phyloP scores from a whole-genome alignment of 37 sponge, comb jelly and placozoan genomes.

The Beroe ovata region DNA sequence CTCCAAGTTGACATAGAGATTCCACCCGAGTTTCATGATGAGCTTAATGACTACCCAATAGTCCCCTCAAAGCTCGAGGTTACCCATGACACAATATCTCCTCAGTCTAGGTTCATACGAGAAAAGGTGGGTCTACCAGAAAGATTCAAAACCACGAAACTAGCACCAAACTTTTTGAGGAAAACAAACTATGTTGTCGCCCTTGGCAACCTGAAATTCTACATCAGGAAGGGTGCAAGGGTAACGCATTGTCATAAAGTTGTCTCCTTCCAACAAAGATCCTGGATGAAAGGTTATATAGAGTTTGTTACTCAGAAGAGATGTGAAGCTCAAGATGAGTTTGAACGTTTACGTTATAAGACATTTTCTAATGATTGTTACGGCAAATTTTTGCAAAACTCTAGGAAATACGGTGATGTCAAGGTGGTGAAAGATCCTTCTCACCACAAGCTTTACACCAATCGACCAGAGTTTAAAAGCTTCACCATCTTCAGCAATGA shows the following conservation, averaged over 20 bases:
- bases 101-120: not conserved
- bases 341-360: conserved; percentile 7
- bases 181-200: not conserved
- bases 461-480: not conserved
- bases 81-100: not conserved
- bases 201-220: not conserved
- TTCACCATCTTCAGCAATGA: not conserved
- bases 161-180: not conserved
- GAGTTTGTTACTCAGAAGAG: conserved; percentile 26
- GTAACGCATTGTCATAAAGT: not conserved
- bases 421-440: not conserved
- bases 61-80: not conserved
- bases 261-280: not conserved
- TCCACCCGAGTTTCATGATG: conserved; percentile 30
- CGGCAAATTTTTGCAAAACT: conserved; percentile 63
- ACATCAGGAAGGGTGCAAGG: not conserved
- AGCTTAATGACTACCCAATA: not conserved
- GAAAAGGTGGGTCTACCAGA: not conserved
- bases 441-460: not conserved
- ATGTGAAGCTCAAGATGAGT: not conserved
- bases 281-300: not conserved
- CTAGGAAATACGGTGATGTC: not conserved
- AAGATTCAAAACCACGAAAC: not conserved
- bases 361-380: not conserved
- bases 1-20: conserved; percentile 18